These are phyloP conservation scores for Drosophila trapezifrons DNA, from an alignment of 1,140 invertebrate genomes.

Conservation along the genomic window DNA sequence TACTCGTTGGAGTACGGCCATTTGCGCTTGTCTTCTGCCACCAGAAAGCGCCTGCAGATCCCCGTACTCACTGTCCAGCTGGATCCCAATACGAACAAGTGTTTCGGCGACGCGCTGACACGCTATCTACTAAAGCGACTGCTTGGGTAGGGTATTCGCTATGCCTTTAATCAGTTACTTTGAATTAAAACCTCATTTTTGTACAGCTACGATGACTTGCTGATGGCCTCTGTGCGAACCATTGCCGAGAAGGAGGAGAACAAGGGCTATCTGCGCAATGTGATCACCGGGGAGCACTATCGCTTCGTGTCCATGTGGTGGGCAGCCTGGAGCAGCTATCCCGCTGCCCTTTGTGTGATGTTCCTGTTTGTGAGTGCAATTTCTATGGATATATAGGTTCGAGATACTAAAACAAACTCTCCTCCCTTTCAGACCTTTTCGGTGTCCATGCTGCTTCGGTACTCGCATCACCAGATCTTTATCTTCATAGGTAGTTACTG, in stretches of 20 bases:
- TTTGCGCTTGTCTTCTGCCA: constrained; percentile 93
- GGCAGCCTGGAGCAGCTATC: constrained; percentile 96
- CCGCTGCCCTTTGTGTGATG: constrained; percentile 98
- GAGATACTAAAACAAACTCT: not conserved
- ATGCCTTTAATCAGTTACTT: not conserved
- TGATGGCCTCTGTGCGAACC: constrained; percentile 98
- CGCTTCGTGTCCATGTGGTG: constrained; percentile 99
- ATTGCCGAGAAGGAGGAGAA: constrained; percentile 98
- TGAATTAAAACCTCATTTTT: not conserved
- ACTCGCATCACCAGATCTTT: constrained; percentile 99
- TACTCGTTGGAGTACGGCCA: constrained; percentile 99
- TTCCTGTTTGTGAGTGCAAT: constrained; percentile 96
- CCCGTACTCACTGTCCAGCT: constrained; percentile 96
- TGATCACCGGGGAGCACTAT: constrained; percentile 99
- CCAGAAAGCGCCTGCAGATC: constrained; percentile 93
- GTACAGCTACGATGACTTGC: constrained; percentile 93
- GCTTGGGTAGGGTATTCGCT: constrained; percentile 87
- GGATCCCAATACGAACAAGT: constrained; percentile 94
- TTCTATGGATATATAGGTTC: not conserved
- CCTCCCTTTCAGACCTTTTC: constrained; percentile 93
- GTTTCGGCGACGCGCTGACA: constrained; percentile 97
- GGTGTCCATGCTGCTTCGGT: constrained; percentile 98
- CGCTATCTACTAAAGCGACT: constrained; percentile 96
- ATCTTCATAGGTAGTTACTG: constrained; percentile 97
- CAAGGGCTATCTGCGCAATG: constrained; percentile 97